These are phyloP conservation scores for Amphimedon queenslandica DNA, from an alignment of 37 sponge, comb jelly and placozoan genomes.

Conservation along the genomic window DNA sequence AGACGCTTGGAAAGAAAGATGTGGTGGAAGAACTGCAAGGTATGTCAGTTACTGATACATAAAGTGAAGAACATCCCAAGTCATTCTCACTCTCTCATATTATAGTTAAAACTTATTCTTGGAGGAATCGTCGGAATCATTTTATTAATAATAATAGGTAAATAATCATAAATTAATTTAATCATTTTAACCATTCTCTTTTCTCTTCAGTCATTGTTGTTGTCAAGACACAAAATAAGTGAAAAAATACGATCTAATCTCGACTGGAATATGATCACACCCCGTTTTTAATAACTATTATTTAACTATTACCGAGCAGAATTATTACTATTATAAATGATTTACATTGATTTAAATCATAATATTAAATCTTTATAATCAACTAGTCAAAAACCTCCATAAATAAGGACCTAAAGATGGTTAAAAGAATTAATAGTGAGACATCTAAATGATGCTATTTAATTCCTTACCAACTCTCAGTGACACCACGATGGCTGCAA, in stretches of 20 bases:
- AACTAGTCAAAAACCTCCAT: neutral
- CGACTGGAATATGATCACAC: too few relatives aligned
- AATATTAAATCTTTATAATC: too few relatives aligned
- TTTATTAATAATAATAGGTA: slow-evolving; percentile 44
- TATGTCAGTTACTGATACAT: slow-evolving; percentile 3
- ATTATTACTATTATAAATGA: too few relatives aligned
- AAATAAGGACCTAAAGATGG: neutral
- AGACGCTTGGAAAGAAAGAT: slow-evolving; percentile 35
- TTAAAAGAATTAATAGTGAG: neutral
- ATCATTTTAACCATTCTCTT: neutral
- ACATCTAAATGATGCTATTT: neutral
- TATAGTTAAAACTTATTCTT: slow-evolving; percentile 51
- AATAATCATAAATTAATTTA: slow-evolving; percentile 3
- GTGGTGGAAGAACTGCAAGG: slow-evolving; percentile 78
- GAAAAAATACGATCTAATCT: too few relatives aligned
- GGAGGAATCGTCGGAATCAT: slow-evolving; percentile 27
- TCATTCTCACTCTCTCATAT: neutral
- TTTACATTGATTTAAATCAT: too few relatives aligned
- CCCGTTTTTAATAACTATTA: too few relatives aligned
- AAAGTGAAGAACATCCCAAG: neutral
- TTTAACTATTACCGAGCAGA: too few relatives aligned
- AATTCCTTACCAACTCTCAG: neutral
- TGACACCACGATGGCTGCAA: neutral
- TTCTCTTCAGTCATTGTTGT: slow-evolving; percentile 13
- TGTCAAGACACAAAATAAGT: slow-evolving; percentile 1